These are phyloP conservation scores for Microtus montanus DNA, from an alignment of 2,113 vertebrate species.

Conservation along the genomic window DNA sequence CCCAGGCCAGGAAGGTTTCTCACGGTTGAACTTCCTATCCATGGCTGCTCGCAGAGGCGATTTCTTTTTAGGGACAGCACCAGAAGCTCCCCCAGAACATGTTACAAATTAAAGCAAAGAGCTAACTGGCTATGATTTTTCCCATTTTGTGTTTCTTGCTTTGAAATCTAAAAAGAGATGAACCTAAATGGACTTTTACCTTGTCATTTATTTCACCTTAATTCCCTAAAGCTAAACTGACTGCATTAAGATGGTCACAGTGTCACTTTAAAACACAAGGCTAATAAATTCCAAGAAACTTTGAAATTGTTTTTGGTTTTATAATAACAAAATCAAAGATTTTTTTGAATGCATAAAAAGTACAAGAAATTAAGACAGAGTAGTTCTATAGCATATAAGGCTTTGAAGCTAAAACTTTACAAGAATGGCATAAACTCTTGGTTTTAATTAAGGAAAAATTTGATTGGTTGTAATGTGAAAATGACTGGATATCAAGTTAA, in stretches of 20 bases:
- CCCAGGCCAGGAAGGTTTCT: not conserved
- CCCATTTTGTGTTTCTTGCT: not conserved
- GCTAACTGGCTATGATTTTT: not conserved
- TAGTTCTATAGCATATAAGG: not conserved
- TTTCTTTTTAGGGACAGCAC: not conserved
- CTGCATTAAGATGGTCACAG: not conserved
- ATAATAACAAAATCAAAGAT: constrained; percentile 24
- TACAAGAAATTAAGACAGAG: not conserved
- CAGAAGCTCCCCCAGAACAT: not conserved
- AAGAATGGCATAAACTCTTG: constrained; percentile 23
- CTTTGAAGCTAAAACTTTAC: not conserved
- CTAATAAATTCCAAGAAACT: not conserved
- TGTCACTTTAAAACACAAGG: not conserved
- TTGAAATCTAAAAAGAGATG: not conserved
- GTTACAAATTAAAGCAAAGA: not conserved
- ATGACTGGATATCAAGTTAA: constrained; percentile 17
- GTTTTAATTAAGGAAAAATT: constrained; percentile 25
- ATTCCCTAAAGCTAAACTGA: not conserved
- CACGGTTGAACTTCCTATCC: not conserved
- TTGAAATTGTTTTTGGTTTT: not conserved
- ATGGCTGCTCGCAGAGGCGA: not conserved
- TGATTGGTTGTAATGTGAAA: constrained; percentile 5
- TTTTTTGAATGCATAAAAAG: constrained; percentile 49
- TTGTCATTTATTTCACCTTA: constrained; percentile 32
- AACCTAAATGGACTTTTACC: not conserved